Conservation (phyloP, 2,888 invertebrate genomes). For the Eupeodes luniger region DNA sequence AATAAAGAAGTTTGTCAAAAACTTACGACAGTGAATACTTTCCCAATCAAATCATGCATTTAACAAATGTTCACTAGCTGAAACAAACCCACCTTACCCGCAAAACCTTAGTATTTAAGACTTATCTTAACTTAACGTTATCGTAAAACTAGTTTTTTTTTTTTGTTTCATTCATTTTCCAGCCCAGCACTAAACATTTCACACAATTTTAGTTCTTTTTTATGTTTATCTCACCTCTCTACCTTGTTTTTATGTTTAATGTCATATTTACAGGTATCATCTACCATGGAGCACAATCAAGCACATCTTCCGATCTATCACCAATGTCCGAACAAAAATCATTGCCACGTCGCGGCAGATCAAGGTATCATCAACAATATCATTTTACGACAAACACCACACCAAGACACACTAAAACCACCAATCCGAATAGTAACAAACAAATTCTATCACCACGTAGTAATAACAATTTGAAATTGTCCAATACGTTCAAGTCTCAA, state of each 20-base stretch:
- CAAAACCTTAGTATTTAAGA: neutral
- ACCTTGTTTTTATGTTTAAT: constrained; percentile 36
- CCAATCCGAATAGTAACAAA: constrained; percentile 84
- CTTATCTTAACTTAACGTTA: neutral
- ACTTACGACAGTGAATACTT: too few species aligned
- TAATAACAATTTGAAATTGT: constrained; percentile 83
- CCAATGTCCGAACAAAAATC: constrained; percentile 92
- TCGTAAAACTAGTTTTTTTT: neutral
- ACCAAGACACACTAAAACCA: constrained; percentile 84
- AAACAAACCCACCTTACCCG: too few species aligned
- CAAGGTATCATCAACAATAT: constrained; percentile 87
- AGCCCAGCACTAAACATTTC: constrained; percentile 41
- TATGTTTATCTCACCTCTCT: neutral
- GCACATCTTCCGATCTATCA: constrained; percentile 91
- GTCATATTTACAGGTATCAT: constrained; percentile 86
- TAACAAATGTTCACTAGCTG: too few species aligned
- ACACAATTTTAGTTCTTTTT: constrained; percentile 18
- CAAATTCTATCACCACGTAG: constrained; percentile 84
- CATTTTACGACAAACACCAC: constrained; percentile 85
- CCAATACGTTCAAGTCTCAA: constrained; percentile 84
- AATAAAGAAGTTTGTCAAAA: too few species aligned
- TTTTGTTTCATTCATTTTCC: constrained; percentile 23
- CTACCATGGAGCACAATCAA: constrained; percentile 90
- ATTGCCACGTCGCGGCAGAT: constrained; percentile 89
- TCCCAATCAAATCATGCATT: too few species aligned